Base-by-base conservation (phyloP, 2,888 invertebrate genomes). In the Hedya salicella region DNA sequence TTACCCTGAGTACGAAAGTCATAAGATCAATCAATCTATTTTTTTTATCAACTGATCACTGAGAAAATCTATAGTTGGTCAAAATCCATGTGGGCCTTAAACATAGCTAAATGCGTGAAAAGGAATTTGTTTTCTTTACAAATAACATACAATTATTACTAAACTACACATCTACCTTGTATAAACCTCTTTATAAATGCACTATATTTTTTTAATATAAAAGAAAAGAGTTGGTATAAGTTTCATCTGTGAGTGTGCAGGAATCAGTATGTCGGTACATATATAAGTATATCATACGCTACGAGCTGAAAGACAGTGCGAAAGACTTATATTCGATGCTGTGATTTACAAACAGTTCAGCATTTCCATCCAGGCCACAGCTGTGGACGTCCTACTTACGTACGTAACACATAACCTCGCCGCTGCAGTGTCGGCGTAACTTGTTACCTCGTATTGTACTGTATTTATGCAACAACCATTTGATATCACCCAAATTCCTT, bases 401-500 rank as follows among this genome's bases (percentile, higher is more conserved):
- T n/a, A 50, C 32, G 32, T 48, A 48, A 42, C 42, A 52, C n/a
- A 21, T 39, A 44, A 64, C 49, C 48, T 56, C 52, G 44, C 52
- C 57, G 64, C 48, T 49, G 46, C 32, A 63, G 42, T 19, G 32
- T 36, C 56, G 49, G 32, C 13, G 14, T 42, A 66, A 64, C 46
- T 64, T 68, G 63, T 61, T 66, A 53, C 62, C 48, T 48, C 54
- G 46, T 60, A 61, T 53, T 63, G 62, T 71, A 71, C 67, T 56
- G 68, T 69, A 73, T 65, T 39, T 71, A 73, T 70, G 70, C 71
- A 76, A 78, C 78, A 85, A 83, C 78, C 80, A 88, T 89, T 91
- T 91, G 89, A 87, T 86, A 87, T 91, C 91, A 92, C 91, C 91
- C 91, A 92, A 92, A 92, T 92, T 92, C 91, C 91, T 82, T 83